Evolutionary conservation across 2,113 vertebrate species (phyloP).

Genomic region (Micromys minutus): DNA sequence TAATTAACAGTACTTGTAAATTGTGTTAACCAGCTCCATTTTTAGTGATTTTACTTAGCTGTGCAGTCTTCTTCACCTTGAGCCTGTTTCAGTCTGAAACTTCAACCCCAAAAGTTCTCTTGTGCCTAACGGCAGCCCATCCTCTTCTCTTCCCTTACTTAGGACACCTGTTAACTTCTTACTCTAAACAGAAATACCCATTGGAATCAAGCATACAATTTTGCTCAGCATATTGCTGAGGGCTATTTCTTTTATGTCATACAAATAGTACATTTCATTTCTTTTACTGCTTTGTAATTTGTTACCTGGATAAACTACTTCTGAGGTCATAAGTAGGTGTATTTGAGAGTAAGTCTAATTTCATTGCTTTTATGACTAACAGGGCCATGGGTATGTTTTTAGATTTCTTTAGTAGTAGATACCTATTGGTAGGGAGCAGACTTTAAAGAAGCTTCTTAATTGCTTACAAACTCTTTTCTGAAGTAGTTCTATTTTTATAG

Average conservation of each 20-base stretch:
- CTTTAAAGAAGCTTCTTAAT: background rate
- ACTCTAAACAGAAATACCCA: background rate
- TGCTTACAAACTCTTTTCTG: background rate
- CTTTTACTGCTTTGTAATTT: background rate
- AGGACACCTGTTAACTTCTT: background rate
- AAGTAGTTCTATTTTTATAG: background rate
- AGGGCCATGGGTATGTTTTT: background rate
- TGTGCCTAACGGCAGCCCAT: background rate
- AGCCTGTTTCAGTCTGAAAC: background rate
- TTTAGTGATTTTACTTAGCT: background rate
- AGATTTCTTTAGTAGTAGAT: conserved; percentile 10
- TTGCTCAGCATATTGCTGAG: background rate
- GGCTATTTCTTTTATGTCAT: background rate
- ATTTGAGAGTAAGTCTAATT: background rate
- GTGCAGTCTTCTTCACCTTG: background rate
- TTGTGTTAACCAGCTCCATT: background rate
- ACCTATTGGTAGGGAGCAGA: background rate
- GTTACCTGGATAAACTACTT: background rate
- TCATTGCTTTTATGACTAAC: background rate
- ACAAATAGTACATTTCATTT: background rate
- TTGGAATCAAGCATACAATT: background rate
- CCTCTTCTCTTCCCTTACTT: background rate
- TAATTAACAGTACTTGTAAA: background rate
- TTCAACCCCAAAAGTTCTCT: background rate
- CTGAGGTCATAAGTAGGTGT: background rate